Evolutionary conservation across 1,140 invertebrate genomes (phyloP).

Genomic region (Theocolax elegans): DNA sequence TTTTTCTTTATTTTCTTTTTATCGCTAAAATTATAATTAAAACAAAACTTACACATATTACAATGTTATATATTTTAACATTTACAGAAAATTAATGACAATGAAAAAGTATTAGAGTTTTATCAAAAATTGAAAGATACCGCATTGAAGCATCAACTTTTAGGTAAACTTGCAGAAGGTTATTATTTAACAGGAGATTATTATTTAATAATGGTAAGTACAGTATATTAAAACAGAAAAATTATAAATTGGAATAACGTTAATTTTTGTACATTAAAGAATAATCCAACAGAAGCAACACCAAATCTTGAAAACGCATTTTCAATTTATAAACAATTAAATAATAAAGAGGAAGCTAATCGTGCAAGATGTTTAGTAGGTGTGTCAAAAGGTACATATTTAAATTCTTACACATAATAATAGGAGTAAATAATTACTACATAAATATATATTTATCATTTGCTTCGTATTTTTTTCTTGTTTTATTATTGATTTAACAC

Average conservation of each 20-base stretch:
- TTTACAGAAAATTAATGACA: conserved; percentile 45
- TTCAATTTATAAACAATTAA: conserved; percentile 42
- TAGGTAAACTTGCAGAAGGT: conserved; percentile 49
- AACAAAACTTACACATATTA: too few relatives aligned
- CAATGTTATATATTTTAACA: too few relatives aligned
- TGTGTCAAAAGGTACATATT: conserved; percentile 52
- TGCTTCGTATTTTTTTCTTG: conserved; percentile 17
- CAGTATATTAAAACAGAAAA: background rate
- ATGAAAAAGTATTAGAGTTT: conserved; percentile 45
- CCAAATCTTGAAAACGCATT: conserved; percentile 48
- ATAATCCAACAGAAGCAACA: conserved; percentile 44
- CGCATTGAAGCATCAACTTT: conserved; percentile 44
- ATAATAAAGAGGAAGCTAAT: conserved; percentile 43
- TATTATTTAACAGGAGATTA: conserved; percentile 51
- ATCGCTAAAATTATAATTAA: too few relatives aligned
- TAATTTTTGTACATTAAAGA: conserved; percentile 31
- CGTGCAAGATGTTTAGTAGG: conserved; percentile 48
- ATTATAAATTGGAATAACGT: background rate
- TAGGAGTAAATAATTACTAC: too few relatives aligned
- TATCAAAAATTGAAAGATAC: conserved; percentile 38
- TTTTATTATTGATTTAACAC: conserved; percentile 35
- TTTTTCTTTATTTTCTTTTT: too few relatives aligned
- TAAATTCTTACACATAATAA: too few relatives aligned
- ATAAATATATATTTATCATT: too few relatives aligned
- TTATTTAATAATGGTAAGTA: conserved; percentile 36